Evolutionary conservation across 2,888 invertebrate genomes (phyloP).

Genomic region (Drosophila barbarae): DNA sequence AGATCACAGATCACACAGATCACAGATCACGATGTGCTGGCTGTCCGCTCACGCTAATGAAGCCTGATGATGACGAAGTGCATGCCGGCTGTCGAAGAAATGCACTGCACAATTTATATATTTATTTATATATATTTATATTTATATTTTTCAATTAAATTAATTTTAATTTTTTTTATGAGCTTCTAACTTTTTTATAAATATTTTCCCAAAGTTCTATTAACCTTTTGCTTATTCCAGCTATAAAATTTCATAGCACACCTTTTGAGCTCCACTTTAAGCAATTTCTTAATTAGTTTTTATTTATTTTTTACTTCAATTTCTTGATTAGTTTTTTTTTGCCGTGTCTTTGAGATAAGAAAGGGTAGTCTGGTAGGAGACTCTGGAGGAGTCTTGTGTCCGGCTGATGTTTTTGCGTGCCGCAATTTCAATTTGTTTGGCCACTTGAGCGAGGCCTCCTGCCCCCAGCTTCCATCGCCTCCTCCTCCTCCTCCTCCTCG

Average conservation of each 20-base stretch:
- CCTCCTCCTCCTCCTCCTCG: neutral
- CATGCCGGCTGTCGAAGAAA: slow-evolving; percentile 26
- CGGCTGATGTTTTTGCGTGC: slow-evolving; percentile 69
- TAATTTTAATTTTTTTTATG: too few species aligned
- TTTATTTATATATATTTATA: too few species aligned
- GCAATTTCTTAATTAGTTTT: too few species aligned
- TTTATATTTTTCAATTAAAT: too few species aligned
- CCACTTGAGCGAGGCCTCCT: slow-evolving; percentile 58
- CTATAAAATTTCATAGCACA: too few species aligned
- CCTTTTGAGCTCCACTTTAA: too few species aligned
- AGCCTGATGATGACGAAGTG: slow-evolving; percentile 67
- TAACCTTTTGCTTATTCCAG: too few species aligned
- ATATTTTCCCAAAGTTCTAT: too few species aligned
- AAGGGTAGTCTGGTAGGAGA: slow-evolving; percentile 7
- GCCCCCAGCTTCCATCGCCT: slow-evolving; percentile 10
- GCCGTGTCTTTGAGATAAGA: slow-evolving; percentile 1
- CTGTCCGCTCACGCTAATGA: slow-evolving; percentile 70
- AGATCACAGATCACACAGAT: slow-evolving; percentile 52
- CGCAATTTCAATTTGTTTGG: slow-evolving; percentile 71
- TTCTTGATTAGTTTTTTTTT: too few species aligned
- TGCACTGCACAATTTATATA: too few species aligned
- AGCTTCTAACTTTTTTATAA: too few species aligned
- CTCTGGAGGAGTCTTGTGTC: slow-evolving; percentile 30
- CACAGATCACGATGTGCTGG: slow-evolving; percentile 64
- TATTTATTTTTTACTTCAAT: too few species aligned